Evolutionary conservation across 2,113 vertebrate species (phyloP).

Genomic region (Aegithalos caudatus): DNA sequence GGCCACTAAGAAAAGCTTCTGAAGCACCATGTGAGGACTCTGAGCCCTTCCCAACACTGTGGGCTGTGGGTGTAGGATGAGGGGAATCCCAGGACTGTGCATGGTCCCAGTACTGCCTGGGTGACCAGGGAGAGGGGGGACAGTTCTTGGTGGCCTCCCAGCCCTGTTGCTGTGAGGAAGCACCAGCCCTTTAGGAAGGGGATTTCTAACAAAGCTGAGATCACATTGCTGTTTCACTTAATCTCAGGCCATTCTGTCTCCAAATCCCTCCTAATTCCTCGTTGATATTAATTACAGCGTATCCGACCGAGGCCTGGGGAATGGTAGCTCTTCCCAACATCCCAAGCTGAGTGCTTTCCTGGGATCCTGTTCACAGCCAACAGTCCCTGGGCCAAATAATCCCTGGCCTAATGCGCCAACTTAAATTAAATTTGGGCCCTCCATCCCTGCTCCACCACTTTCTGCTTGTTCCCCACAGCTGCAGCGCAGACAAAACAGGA

Average conservation of each 20-base stretch:
- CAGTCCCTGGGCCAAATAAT: not conserved
- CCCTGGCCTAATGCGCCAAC: not conserved
- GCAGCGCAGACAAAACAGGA: not conserved
- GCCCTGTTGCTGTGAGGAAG: accelerated
- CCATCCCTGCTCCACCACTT: not conserved
- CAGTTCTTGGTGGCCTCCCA: not conserved
- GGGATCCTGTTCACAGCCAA: not conserved
- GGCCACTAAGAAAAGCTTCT: not conserved
- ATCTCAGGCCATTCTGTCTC: not conserved
- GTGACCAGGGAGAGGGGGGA: not conserved
- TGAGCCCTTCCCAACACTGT: accelerated
- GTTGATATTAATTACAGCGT: not conserved
- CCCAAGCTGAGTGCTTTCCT: accelerated
- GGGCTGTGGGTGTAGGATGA: not conserved
- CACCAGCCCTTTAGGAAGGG: not conserved
- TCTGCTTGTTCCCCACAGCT: not conserved
- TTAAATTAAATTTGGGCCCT: not conserved
- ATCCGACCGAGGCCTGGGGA: not conserved
- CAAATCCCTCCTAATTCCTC: slow-evolving; percentile 30
- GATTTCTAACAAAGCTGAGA: not conserved
- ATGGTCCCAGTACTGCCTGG: accelerated
- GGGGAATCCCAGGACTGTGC: not conserved
- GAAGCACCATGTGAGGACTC: accelerated
- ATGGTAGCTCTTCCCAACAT: not conserved
- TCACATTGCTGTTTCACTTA: not conserved